Evolutionary conservation across 2,797 vertebrate genomes (phyloP).

Genomic region (Corythornis leucogaster): DNA sequence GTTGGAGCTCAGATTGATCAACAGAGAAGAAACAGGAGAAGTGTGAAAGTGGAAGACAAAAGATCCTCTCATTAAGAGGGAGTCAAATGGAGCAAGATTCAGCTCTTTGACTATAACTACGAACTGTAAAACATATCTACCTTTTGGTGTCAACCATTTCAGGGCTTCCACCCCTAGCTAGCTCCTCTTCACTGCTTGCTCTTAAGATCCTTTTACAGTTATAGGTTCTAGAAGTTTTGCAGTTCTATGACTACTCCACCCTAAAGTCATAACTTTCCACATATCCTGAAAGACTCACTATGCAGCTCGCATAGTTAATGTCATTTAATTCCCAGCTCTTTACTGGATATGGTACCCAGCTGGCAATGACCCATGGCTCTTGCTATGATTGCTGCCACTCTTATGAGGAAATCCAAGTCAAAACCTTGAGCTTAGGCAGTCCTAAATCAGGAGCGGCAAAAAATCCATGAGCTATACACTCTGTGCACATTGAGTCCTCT

Average conservation of each 20-base stretch:
- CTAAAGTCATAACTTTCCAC: neutral
- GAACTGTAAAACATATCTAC: neutral
- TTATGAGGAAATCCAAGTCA: neutral
- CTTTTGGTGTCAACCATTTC: neutral
- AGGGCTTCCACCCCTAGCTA: neutral
- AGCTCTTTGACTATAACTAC: neutral
- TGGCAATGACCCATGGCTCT: neutral
- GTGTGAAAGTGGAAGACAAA: neutral
- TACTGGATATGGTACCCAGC: too few species aligned
- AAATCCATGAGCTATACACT: neutral
- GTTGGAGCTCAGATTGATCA: neutral
- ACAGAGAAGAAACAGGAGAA: neutral
- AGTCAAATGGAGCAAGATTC: neutral
- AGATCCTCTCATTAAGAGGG: neutral
- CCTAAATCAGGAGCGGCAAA: neutral
- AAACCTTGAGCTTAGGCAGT: neutral
- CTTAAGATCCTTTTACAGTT: neutral
- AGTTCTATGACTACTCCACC: neutral
- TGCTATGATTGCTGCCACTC: neutral
- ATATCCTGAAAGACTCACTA: neutral
- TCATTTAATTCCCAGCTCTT: neutral
- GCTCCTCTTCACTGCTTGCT: neutral
- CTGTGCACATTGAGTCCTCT: neutral
- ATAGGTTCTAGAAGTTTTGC: neutral
- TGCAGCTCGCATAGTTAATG: neutral